phyloP scores from a whole-genome alignment of 2,888 invertebrate genomes.

The Drosophila flavopinicola region DNA sequence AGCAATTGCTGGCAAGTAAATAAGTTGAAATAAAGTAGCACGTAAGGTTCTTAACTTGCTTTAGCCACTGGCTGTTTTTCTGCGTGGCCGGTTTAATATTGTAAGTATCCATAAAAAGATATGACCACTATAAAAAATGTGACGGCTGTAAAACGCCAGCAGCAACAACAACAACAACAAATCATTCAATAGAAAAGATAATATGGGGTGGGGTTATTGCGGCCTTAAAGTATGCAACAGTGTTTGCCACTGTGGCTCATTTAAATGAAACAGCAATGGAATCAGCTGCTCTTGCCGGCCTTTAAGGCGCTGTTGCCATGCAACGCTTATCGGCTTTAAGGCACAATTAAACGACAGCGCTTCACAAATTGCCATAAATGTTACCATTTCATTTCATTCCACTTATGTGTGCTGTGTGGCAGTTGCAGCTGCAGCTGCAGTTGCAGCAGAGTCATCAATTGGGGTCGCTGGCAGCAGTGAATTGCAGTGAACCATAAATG shows the following conservation, averaged over 20 bases:
- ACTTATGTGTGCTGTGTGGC: conserved; percentile 37
- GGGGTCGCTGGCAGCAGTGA: conserved; percentile 45
- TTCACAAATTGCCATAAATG: conserved; percentile 50
- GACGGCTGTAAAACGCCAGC: conserved; percentile 46
- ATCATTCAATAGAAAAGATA: conserved; percentile 6
- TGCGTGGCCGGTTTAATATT: conserved; percentile 61
- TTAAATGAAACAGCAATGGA: conserved; percentile 57
- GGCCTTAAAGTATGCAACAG: conserved; percentile 49
- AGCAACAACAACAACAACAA: conserved; percentile 24
- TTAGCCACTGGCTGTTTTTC: conserved; percentile 20
- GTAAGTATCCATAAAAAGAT: conserved; percentile 67
- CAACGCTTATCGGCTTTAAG: conserved; percentile 25
- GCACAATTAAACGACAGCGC: conserved; percentile 43
- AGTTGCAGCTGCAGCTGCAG: not conserved
- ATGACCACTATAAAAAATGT: conserved; percentile 70
- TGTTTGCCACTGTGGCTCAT: conserved; percentile 40
- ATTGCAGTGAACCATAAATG: conserved; percentile 77
- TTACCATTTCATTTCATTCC: conserved; percentile 42
- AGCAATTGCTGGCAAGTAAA: conserved; percentile 53
- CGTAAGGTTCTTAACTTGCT: conserved; percentile 45
- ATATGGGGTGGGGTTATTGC: conserved; percentile 25
- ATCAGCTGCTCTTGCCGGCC: conserved; percentile 8
- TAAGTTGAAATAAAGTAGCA: conserved; percentile 66
- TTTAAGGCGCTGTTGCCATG: conserved; percentile 5
- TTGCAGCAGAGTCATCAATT: conserved; percentile 20